Conservation (phyloP, 1,140 invertebrate genomes). For the Rhyzopertha dominica region DNA sequence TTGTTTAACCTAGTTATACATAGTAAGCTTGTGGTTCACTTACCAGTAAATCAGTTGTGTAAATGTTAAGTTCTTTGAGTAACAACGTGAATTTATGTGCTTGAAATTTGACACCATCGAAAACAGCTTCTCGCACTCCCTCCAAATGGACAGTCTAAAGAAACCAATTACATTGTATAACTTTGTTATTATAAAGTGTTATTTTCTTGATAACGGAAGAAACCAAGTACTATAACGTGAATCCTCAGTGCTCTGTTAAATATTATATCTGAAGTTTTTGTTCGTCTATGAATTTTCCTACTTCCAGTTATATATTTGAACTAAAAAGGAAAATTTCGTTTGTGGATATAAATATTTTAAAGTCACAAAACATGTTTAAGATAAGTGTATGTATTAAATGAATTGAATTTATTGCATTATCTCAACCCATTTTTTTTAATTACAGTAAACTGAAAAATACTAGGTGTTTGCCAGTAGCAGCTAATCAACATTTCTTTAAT, state of each 20-base stretch:
- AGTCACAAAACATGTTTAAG: too few species aligned
- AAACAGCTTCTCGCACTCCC: constrained; percentile 23
- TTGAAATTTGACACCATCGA: constrained; percentile 19
- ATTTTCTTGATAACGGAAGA: constrained; percentile 19
- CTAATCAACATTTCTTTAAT: too few species aligned
- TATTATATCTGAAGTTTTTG: constrained; percentile 11
- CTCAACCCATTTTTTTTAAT: too few species aligned
- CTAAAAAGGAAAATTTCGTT: constrained; percentile 13
- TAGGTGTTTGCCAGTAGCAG: too few species aligned
- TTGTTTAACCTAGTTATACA: too few species aligned
- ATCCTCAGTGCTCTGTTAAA: constrained; percentile 21
- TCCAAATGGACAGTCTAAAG: constrained; percentile 36
- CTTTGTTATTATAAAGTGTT: constrained; percentile 7
- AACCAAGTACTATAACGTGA: constrained; percentile 21
- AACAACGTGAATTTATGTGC: constrained; percentile 26
- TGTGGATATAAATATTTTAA: background rate
- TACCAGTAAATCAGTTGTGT: constrained; percentile 35
- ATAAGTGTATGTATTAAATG: too few species aligned
- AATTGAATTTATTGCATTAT: too few species aligned
- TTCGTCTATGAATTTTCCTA: constrained; percentile 12
- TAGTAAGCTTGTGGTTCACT: too few species aligned
- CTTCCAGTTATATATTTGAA: constrained; percentile 5
- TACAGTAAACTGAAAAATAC: too few species aligned
- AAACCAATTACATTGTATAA: constrained; percentile 23
- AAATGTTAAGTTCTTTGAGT: constrained; percentile 33